A percentile compares a stretch with the other conserved stretches of the same genome.
Evolutionary conservation across 2,797 vertebrate genomes (phyloP).

Genomic region (Spea hammondii): DNA sequence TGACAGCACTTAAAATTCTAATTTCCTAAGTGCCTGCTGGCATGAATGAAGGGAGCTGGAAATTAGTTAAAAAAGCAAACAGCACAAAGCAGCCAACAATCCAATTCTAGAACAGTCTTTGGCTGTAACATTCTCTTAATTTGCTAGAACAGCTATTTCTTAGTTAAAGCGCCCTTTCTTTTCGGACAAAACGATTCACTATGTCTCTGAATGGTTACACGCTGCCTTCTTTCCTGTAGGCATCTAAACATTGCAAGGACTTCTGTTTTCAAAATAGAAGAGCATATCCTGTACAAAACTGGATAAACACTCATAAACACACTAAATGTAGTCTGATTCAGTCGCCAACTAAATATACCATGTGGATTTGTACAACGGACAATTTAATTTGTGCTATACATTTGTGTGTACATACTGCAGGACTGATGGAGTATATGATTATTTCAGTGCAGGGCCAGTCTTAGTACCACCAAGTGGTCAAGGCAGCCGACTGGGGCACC

Average conservation of each 20-base stretch:
- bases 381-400: too few species aligned
- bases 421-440: too few species aligned
- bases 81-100: conserved; percentile 20
- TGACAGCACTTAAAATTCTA: conserved; percentile 42
- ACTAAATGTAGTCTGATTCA: not conserved
- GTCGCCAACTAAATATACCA: not conserved
- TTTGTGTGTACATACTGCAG: too few species aligned
- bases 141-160: conserved; percentile 36
- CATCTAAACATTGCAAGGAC: conserved; percentile 9
- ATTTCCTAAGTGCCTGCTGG: conserved; percentile 49
- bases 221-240: not conserved
- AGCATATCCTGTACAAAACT: not conserved
- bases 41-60: conserved; percentile 27
- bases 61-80: conserved; percentile 45
- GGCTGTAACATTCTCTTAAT: conserved; percentile 34
- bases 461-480: too few species aligned
- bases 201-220: not conserved
- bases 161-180: conserved; percentile 11
- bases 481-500: too few species aligned
- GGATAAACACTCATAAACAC: not conserved
- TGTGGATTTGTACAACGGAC: too few species aligned
- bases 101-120: conserved; percentile 28
- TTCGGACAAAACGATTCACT: conserved; percentile 7
- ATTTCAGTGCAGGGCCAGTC: too few species aligned
- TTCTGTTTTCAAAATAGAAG: conserved; percentile 14